These are phyloP conservation scores for Heliconius hortense DNA, from an alignment of 2,888 invertebrate species.

Conservation along the genomic window DNA sequence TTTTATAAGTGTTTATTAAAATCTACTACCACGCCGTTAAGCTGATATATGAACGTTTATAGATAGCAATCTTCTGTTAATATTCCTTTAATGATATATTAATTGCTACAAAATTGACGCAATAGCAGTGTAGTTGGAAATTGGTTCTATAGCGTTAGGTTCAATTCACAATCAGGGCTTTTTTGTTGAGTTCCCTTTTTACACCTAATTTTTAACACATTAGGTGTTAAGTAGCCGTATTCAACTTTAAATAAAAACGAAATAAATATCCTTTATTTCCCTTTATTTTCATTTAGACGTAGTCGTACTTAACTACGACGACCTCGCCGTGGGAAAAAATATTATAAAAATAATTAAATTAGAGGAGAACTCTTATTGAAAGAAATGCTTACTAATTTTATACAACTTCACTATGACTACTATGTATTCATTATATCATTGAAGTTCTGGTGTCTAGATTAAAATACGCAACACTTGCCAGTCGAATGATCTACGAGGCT, in stretches of 20 bases:
- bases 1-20: conserved; percentile 20
- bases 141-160: not conserved
- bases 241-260: not conserved
- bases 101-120: not conserved
- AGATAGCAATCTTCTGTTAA: not conserved
- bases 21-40: not conserved
- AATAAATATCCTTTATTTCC: no score
- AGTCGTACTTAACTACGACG: not conserved
- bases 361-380: not conserved
- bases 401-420: not conserved
- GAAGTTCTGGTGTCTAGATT: not conserved
- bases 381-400: not conserved
- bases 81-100: conserved; percentile 13
- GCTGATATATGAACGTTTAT: conserved; percentile 15
- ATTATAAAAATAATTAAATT: not conserved
- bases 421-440: not conserved
- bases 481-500: conserved; percentile 19
- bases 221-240: not conserved
- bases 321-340: not conserved
- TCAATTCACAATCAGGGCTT: not conserved
- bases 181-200: no score
- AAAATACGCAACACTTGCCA: conserved; percentile 33
- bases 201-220: not conserved
- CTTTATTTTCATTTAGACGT: not conserved
- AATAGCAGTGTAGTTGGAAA: not conserved